A percentile compares a stretch with the other conserved stretches of the same genome.
phyloP scores from a whole-genome alignment of 2,797 vertebrate species.

The Ispidina lecontei region DNA sequence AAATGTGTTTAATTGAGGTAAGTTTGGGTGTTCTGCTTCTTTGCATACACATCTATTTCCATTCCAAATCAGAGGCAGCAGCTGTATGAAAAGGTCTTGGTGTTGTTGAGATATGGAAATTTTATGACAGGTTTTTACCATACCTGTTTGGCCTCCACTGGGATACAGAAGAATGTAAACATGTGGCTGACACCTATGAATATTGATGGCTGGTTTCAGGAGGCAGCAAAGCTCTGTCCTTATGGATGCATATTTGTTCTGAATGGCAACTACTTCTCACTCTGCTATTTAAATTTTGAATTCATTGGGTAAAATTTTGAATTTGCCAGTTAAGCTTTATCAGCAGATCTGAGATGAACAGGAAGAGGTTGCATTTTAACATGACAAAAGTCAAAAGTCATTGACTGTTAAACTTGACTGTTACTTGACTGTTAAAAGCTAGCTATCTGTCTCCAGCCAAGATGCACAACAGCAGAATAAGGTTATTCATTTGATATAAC shows the following conservation, averaged over 20 bases:
- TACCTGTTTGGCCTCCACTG: conserved; percentile 8
- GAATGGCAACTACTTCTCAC: background rate
- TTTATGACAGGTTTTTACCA: background rate
- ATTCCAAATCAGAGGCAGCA: background rate
- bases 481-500: background rate
- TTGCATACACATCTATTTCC: conserved; percentile 1
- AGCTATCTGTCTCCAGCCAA: background rate
- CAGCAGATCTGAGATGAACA: background rate
- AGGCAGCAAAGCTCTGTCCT: background rate
- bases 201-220: conserved; percentile 7
- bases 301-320: background rate
- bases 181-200: background rate
- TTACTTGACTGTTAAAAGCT: background rate
- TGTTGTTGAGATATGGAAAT: conserved; percentile 18
- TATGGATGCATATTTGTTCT: rapidly evolving
- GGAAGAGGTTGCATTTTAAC: background rate
- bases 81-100: background rate
- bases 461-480: background rate
- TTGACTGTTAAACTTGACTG: too few species aligned
- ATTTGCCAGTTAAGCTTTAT: background rate
- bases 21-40: background rate
- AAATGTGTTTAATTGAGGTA: background rate
- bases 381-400: background rate
- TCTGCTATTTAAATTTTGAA: background rate
- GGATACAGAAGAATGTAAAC: conserved; percentile 4